A percentile compares a stretch with the other conserved stretches of the same genome.
phyloP scores from a whole-genome alignment of 2,113 vertebrate species.

The Athene cunicularia region DNA sequence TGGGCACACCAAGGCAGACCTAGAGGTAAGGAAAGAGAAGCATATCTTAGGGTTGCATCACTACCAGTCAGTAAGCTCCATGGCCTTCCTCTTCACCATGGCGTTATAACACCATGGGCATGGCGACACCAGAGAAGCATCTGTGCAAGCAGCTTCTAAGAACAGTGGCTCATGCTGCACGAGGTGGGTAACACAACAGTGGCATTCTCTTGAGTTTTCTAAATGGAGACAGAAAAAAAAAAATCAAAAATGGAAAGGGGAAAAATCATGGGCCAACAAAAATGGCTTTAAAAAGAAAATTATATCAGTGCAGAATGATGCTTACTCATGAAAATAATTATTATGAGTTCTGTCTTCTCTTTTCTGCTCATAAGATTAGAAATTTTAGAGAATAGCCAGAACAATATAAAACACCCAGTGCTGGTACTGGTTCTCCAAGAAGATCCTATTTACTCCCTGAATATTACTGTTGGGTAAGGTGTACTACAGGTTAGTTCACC shows the following conservation, averaged over 20 bases:
- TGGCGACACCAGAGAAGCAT: not conserved
- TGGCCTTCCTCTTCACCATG: not conserved
- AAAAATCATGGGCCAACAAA: not conserved
- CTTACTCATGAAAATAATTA: not conserved
- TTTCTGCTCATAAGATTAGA: not conserved
- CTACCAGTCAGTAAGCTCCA: not conserved
- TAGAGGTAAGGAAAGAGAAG: not conserved
- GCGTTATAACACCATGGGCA: not conserved
- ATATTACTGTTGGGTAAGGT: fast-evolving
- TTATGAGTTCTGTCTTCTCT: not conserved
- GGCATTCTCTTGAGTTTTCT: fast-evolving
- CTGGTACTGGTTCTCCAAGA: not conserved
- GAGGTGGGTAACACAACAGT: too few species aligned
- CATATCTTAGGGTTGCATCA: not conserved
- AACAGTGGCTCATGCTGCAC: not conserved
- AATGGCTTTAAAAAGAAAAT: not conserved
- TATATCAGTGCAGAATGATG: not conserved
- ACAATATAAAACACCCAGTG: not conserved
- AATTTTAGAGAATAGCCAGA: not conserved
- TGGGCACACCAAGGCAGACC: not conserved
- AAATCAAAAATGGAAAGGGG: not conserved
- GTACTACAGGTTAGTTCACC: not conserved
- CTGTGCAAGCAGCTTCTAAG: not conserved
- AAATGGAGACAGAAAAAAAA: not conserved
- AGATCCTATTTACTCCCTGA: not conserved